Conservation (phyloP, 2,888 invertebrate genomes). For the Encarsia formosa region DNA sequence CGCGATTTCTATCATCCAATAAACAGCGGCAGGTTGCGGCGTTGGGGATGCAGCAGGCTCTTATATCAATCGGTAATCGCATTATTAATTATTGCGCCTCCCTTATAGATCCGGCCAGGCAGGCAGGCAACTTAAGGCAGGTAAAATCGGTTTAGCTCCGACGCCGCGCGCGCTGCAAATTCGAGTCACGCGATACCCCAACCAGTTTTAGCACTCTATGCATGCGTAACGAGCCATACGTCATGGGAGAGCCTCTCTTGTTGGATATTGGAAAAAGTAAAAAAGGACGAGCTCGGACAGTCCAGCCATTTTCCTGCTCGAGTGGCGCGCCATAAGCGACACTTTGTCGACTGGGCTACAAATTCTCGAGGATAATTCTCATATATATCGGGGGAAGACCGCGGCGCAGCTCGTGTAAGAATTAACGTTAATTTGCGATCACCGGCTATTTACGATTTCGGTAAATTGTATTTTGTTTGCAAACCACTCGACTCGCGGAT, state of each 20-base stretch:
- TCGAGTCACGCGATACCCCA: constrained; percentile 22
- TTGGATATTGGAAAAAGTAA: constrained; percentile 29
- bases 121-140: neutral
- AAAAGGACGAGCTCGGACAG: neutral
- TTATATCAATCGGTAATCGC: constrained; percentile 14
- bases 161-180: constrained; percentile 11
- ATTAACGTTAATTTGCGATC: constrained; percentile 19
- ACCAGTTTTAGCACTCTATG: constrained; percentile 36
- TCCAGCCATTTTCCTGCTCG: neutral
- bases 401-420: neutral
- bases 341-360: constrained; percentile 28
- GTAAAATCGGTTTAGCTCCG: no score
- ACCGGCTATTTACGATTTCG: constrained; percentile 14
- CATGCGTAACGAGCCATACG: constrained; percentile 42
- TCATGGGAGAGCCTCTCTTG: constrained; percentile 39
- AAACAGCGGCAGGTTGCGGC: neutral
- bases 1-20: neutral
- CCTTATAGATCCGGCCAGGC: neutral
- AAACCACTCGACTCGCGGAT: neutral
- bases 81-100: constrained; percentile 12
- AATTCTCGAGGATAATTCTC: constrained; percentile 19
- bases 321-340: neutral
- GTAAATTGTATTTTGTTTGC: constrained; percentile 21
- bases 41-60: neutral
- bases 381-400: constrained; percentile 5